A percentile compares a stretch with the other conserved stretches of the same genome.
Conservation (phyloP, 2,113 vertebrate species). For the Panurus biarmicus region DNA sequence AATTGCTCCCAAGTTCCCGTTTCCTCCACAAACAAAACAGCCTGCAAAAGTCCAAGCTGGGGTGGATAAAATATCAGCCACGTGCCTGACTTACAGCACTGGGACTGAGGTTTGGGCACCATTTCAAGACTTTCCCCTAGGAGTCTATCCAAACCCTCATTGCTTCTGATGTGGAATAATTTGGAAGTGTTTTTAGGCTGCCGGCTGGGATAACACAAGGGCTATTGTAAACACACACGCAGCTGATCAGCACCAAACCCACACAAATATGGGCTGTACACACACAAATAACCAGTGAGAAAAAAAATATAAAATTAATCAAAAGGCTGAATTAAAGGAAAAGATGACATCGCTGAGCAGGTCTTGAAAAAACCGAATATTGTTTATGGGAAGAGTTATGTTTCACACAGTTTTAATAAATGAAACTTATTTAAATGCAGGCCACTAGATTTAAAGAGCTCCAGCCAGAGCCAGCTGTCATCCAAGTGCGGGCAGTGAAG, state of each 20-base stretch:
- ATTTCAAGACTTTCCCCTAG: constrained; percentile 52
- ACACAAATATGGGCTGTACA: background rate
- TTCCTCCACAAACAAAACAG: background rate
- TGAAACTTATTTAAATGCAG: background rate
- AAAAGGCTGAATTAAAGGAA: background rate
- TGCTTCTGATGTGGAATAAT: constrained; percentile 28
- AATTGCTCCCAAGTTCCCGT: background rate
- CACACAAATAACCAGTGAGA: background rate
- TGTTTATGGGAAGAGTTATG: background rate
- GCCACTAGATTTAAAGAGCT: background rate
- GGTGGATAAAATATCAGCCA: constrained; percentile 48
- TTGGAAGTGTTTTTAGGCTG: constrained; percentile 38
- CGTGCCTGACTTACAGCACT: constrained; percentile 44
- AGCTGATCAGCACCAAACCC: constrained; percentile 18
- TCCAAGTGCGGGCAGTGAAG: background rate
- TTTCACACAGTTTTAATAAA: background rate
- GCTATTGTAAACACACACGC: background rate
- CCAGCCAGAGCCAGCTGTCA: background rate
- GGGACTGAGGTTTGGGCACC: constrained; percentile 65
- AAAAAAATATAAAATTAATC: background rate
- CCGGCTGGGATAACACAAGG: constrained; percentile 37
- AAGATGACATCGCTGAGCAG: background rate
- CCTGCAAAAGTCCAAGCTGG: background rate
- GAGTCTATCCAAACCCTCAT: constrained; percentile 41
- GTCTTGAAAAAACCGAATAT: background rate